Percentiles rank a stretch among this genome's conserved stretches.
Evolutionary conservation across 2,888 invertebrate genomes (phyloP).

Genomic region (Conistra vaccinii): DNA sequence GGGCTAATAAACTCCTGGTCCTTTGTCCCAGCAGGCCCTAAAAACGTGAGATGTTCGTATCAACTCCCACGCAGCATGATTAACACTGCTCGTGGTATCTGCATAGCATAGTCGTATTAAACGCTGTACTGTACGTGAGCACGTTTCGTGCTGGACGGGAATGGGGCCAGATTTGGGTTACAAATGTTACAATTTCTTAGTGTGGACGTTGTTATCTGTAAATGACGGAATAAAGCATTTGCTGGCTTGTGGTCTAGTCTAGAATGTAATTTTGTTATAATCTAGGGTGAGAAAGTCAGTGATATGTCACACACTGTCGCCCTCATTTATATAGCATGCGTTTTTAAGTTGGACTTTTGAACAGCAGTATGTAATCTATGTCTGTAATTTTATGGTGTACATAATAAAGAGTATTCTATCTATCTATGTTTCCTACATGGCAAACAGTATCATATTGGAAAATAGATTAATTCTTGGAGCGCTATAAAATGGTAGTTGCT

Average conservation of each 20-base stretch:
- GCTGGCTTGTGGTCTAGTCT: neutral
- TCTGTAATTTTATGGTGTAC: no score
- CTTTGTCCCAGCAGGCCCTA: conserved; percentile 30
- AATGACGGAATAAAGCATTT: conserved; percentile 9
- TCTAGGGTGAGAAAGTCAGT: neutral
- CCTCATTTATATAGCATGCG: neutral
- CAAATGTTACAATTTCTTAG: conserved; percentile 30
- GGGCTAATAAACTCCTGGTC: neutral
- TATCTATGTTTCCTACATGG: neutral
- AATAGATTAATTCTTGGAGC: neutral
- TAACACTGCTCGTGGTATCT: conserved; percentile 59
- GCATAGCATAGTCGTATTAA: conserved; percentile 57
- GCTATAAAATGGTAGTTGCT: neutral
- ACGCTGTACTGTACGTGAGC: conserved; percentile 53
- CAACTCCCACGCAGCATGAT: conserved; percentile 64
- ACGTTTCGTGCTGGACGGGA: conserved; percentile 38
- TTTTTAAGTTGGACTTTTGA: neutral
- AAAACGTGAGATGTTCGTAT: conserved; percentile 53
- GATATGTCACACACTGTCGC: neutral
- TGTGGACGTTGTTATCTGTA: conserved; percentile 34
- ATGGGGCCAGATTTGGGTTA: conserved; percentile 60
- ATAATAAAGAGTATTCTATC: no score
- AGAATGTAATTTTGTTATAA: neutral
- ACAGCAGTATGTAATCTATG: neutral
- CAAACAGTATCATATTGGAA: no score